Percentiles rank a stretch among this genome's conserved stretches.
Evolutionary conservation across 2,113 vertebrate species (phyloP).

Genomic region (Poicephalus meyeri): DNA sequence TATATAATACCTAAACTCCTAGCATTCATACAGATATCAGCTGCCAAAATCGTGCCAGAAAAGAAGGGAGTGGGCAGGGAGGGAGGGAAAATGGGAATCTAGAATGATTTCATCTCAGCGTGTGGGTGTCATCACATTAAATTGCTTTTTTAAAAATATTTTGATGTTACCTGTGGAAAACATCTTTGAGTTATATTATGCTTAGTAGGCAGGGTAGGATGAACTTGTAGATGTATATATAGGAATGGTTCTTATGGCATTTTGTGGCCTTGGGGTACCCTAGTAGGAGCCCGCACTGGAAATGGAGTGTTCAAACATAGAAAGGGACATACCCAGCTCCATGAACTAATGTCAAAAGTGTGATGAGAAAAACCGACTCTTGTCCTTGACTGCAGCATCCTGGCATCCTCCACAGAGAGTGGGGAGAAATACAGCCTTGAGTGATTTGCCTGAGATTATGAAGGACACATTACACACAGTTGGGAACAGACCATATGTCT

Average conservation of each 20-base stretch:
- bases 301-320: background rate
- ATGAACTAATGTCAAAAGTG: background rate
- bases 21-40: background rate
- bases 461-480: background rate
- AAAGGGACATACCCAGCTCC: background rate
- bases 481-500: background rate
- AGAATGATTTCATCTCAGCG: slow-evolving; percentile 18
- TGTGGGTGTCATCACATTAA: slow-evolving; percentile 30
- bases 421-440: background rate
- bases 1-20: background rate
- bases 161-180: slow-evolving; percentile 20
- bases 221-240: background rate
- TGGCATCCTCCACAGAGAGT: background rate
- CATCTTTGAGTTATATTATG: background rate
- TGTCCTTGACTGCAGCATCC: background rate
- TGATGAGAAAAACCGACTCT: background rate
- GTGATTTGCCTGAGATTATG: background rate
- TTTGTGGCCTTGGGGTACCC: background rate
- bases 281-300: background rate
- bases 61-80: slow-evolving; percentile 19
- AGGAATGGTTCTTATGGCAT: background rate
- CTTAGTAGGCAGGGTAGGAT: background rate
- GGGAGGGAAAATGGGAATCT: background rate
- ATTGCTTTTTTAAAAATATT: slow-evolving; percentile 35
- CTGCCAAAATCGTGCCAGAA: background rate